Evolutionary conservation across 2,888 invertebrate species (phyloP), one percentile per base, ranked within the genome.

Genomic region (Tortrix viridana): DNA sequence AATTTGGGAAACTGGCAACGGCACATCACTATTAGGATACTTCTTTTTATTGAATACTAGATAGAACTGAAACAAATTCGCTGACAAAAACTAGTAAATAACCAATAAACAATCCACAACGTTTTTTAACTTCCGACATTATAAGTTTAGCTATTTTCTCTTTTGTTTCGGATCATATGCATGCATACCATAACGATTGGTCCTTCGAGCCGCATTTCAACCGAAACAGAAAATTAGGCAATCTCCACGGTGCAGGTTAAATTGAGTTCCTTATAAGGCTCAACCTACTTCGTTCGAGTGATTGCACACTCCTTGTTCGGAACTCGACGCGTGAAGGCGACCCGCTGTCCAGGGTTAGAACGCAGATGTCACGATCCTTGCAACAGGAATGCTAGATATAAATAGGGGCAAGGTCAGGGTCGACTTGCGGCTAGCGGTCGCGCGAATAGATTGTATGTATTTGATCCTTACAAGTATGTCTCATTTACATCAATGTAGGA

Each of bases 351-450:
- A 72, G 69, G 59, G 68, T 69, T 68, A 73, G 72, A 70, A 74
- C 77, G 38, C 57, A 80, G 78, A 80, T 85, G 84, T 79, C 81
- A 77, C 77, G 73, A 73, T 71, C 74, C 74, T 75, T 69, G 73
- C 73, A 72, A 71, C 73, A 71, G 79, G 78, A 79, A 76, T 75
- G 74, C 73, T 69, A 60, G 67, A 16, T 88, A 87, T 86, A 82
- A 84, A 84, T 86, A 88, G 81, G 74, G 59, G 71, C 85, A 86
- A 88, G 88, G 88, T 80, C 82, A n/a, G 76, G 65, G 69, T 73
- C 71, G 76, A 64, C 71, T 74, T 71, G 74, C 64, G 67, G 67
- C 67, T 68, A 65, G 67, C 71, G 66, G 69, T 71, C 72, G 67
- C 62, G 65, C 63, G 50, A 69, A 56, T 57, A 57, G 32, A 43